phyloP scores from a whole-genome alignment of 1,140 invertebrate genomes.

The Drosophila mayri region DNA sequence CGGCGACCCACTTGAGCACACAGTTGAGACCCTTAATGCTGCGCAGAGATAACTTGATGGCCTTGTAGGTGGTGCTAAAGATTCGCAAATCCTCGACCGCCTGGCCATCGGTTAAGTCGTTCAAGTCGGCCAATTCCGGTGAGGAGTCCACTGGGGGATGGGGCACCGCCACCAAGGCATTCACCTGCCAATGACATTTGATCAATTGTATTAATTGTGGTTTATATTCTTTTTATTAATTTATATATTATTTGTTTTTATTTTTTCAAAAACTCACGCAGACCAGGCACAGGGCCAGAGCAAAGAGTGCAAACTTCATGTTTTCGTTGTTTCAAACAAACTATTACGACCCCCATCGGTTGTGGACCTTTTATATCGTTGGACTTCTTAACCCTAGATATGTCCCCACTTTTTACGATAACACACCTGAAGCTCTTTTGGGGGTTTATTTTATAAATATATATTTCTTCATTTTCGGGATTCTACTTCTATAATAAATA shows the following conservation, averaged over 20 bases:
- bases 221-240: not conserved
- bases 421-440: not conserved
- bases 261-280: slow-evolving; percentile 37
- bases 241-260: not conserved
- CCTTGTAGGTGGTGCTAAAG: slow-evolving; percentile 4
- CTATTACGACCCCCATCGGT: not conserved
- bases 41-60: slow-evolving; percentile 39
- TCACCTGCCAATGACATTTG: slow-evolving; percentile 33
- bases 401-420: too few species aligned
- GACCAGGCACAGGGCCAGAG: slow-evolving; percentile 54
- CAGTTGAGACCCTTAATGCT: slow-evolving; percentile 68
- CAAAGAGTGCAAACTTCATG: slow-evolving; percentile 63
- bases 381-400: slow-evolving; percentile 4
- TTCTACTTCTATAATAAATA: not conserved
- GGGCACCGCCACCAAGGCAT: slow-evolving; percentile 31
- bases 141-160: slow-evolving; percentile 8
- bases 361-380: slow-evolving; percentile 24
- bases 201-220: not conserved
- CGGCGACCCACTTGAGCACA: slow-evolving; percentile 58
- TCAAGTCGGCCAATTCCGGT: slow-evolving; percentile 12
- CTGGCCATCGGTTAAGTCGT: slow-evolving; percentile 1
- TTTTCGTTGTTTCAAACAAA: slow-evolving; percentile 17
- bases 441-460: not conserved
- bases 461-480: not conserved
- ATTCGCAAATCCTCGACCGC: slow-evolving; percentile 5